Evolutionary conservation across 2,113 vertebrate species (phyloP), one percentile per base, ranked within the genome.

Genomic region (Sylvilagus bachmani): DNA sequence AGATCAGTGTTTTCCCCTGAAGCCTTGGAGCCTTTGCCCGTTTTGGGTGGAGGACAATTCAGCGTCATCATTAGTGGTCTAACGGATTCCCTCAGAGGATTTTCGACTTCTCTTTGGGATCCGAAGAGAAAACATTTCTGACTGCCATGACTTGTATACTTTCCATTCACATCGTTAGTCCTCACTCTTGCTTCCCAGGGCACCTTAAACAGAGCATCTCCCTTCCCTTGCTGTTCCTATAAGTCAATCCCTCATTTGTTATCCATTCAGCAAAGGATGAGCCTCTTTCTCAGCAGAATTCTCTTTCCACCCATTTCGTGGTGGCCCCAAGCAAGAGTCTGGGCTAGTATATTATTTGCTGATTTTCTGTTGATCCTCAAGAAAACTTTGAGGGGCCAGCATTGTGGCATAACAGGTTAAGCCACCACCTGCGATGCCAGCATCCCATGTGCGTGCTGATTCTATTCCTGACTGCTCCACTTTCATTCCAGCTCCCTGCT

Each of bases 221-320:
- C 24, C 24, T 86, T 86, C 86, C 6, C 75, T 49, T 69, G 61
- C 53, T 21, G 25, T 10, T 83, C 51, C 29, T 74, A 74, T 5
- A 83, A 71, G 51, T 71, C 78, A 77, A 53, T 27, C 22, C 31
- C 80, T 79, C 38, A 24, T 75, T 66, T 83, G 92, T 84, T 87
- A 79, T 25, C 78, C 36, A 69, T 74, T 90, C 2, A 24, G 44
- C 61, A 24, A n/a, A 2, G 5, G 44, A 33, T 61, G 17, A 16
- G 10, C 31, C 25, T 75, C 77, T 83, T 38, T 79, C 38, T 36
- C 12, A 36, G 51, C 64, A 84, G 55, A 58, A 12, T 58, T 55
- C 17, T 17, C 12, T 74, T 29, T 33, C 67, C 66, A 33, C n/a
- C 10, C 36, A 24, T 53, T 78, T 94, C 33, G 13, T 5, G 2